Evolutionary conservation across 2,888 invertebrate species (phyloP), one percentile per base, ranked within the genome.

Genomic region (Macrophya alboannulata): DNA sequence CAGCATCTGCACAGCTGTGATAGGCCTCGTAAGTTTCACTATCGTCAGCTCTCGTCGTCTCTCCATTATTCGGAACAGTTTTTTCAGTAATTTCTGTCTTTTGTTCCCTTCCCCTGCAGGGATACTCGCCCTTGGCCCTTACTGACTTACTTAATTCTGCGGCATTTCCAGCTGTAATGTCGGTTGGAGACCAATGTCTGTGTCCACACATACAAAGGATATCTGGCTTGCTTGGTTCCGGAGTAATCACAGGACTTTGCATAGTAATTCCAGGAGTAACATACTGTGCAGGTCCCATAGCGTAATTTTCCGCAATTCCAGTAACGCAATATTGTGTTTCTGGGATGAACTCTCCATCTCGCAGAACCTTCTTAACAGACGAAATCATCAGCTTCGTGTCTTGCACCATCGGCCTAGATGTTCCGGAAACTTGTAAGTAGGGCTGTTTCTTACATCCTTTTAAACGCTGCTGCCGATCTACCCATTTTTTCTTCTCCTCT

Each of bases 371-470:
- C 40, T 89, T 88, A 5, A 91, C 89, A 0, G 86, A 88, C 4
- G 90, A 89, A 84, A 91, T 89, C 40, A 91, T 87, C 10, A 92
- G 86, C 40, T 89, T 90, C 1, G 87, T 90, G 15, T 92, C 89
- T 0, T 85, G 72, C 45, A 87, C 81, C 77, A 91, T 86, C 0
- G 90, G 90, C 77, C 89, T 90, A 0, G 89, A 90, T 5, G 87
- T 86, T 37, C 89, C 87, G 1, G 82, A 84, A 0, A 92, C 65
- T 10, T 89, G 87, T 25, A 82, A 82, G 8, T 85, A 86, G 17
- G 90, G 87, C 9, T 88, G 85, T 72, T 91, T 92, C 25, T 90
- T 88, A 15, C 85, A 84, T 1, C 88, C 84, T 21, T 89, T 91
- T 8, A 92, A 45, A 71, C 86, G 87, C 17, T 85, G 51, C 65